Conservation (phyloP, 2,888 invertebrate genomes). For the Balanococcus diminutus region DNA sequence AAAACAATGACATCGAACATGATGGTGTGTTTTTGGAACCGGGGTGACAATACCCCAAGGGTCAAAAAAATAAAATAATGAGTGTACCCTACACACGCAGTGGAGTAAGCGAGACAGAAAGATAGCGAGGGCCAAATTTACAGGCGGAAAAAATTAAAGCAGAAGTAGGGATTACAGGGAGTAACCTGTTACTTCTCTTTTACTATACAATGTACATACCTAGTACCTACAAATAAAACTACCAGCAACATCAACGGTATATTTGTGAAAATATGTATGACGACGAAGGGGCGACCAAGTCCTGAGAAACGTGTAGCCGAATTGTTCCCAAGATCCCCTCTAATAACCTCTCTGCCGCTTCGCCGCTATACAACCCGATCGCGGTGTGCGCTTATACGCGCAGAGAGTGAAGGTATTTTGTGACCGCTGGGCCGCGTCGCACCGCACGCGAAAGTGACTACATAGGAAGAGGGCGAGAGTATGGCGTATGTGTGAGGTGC, state of each 20-base stretch:
- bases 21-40: no score
- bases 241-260: not conserved
- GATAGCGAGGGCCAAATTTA: not conserved
- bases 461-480: not conserved
- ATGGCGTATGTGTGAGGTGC: not conserved
- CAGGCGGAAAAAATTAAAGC: not conserved
- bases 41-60: no score
- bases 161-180: not conserved
- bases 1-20: no score
- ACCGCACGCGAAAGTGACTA: not conserved
- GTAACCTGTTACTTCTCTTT: not conserved
- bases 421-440: not conserved
- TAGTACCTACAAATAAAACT: not conserved
- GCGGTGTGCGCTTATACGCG: not conserved
- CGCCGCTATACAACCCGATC: not conserved
- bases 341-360: no score
- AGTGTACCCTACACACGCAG: not conserved
- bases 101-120: not conserved
- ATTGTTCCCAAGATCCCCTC: constrained; percentile 50
- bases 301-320: constrained; percentile 53
- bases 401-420: constrained; percentile 35
- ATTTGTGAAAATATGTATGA: not conserved
- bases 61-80: not conserved
- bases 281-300: constrained; percentile 6
- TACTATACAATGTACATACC: no score